Base-by-base conservation (phyloP, 1,140 invertebrate species). In the Schlechtendalia chinensis region DNA sequence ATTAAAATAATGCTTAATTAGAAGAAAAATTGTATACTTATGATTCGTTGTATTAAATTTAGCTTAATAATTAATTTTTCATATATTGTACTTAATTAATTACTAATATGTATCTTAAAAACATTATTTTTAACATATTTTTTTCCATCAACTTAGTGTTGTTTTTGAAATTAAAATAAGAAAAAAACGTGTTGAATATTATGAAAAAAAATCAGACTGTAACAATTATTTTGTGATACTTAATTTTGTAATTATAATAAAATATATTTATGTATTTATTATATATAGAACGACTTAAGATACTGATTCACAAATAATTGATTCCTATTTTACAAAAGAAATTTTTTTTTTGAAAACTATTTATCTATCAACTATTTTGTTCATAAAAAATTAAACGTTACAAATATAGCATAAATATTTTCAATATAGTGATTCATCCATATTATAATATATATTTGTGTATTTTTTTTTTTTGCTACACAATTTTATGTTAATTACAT, bases 221-320 rank as follows among this genome's bases (percentile, higher is more conserved):
- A 47, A 65, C 32, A 67, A 69, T 69, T 69, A 12, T 19, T 69
- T 67, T 69, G 67, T 24, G 45, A 69, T 69, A 69, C 6, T 50
- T 69, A 50, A 69, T 69, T 50, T 47, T 69, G 22, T 69, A 50
- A 50, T 50, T 24, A 50, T 47, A 39, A n/a, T n/a, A 19, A 39
- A 32, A 50, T 50, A 5, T 50, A 50, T 50, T 24, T 50, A 14
- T 50, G 19, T 39, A 29, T 65, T 19, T 32, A 19, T 22, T 3
- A 39, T 39, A 8, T 3, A 39, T 39, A 8, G 32, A 39, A 39
- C 8, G 32, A 39, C 32, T 4, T 39, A 39, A 39, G 8, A 39
- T 39, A 39, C 8, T 39, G 32, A 8, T 39, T 8, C 3, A 8
- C 8, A 39, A 4, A 39, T 39, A 39, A 39, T 39, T 39, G 8